Percentiles rank a stretch among this genome's conserved stretches.
phyloP scores from a whole-genome alignment of 1,140 invertebrate species.

The Platyscapa corneri region DNA sequence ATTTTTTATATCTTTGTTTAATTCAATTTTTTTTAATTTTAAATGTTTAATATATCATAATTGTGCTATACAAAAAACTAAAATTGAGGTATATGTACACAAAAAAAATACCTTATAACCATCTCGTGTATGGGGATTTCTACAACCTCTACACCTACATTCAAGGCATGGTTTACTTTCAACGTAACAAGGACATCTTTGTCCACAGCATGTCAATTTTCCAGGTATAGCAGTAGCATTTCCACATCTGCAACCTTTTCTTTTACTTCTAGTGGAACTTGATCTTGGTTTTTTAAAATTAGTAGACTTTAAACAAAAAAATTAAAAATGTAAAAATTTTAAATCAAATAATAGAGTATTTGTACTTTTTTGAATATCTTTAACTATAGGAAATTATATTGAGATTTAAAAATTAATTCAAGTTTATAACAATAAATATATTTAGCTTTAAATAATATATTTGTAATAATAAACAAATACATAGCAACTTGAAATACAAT shows the following conservation, averaged over 20 bases:
- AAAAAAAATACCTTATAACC: slow-evolving; percentile 81
- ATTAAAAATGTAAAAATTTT: slow-evolving; percentile 15
- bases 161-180: slow-evolving; percentile 89
- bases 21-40: too few relatives aligned
- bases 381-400: too few relatives aligned
- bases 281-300: slow-evolving; percentile 72
- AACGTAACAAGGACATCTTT: slow-evolving; percentile 94
- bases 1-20: too few relatives aligned
- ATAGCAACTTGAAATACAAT: too few relatives aligned
- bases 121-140: slow-evolving; percentile 89
- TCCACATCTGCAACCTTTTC: slow-evolving; percentile 91
- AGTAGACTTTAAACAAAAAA: slow-evolving; percentile 54
- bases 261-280: slow-evolving; percentile 72
- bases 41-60: too few relatives aligned
- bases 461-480: too few relatives aligned
- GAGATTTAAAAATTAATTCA: too few relatives aligned
- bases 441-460: too few relatives aligned
- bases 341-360: neutral
- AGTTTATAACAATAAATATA: neutral
- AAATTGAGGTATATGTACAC: neutral
- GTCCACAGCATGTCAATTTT: slow-evolving; percentile 93
- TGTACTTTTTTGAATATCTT: too few relatives aligned
- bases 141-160: slow-evolving; percentile 92
- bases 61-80: neutral
- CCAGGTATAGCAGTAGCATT: slow-evolving; percentile 90